Conservation (phyloP, 2,113 vertebrate genomes). For the Tragelaphus buxtoni region DNA sequence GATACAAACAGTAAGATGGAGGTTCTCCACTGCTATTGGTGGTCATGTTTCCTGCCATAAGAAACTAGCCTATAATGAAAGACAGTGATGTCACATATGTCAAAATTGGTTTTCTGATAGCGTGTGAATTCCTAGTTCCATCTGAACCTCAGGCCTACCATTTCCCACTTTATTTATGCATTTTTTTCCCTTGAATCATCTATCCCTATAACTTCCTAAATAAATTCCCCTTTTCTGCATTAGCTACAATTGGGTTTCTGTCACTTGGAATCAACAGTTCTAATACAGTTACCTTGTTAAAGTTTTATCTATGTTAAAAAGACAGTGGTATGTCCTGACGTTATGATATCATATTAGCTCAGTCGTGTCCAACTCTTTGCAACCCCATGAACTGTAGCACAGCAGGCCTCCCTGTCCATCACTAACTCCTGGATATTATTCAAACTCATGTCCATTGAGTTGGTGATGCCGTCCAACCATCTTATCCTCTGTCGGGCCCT, state of each 20-base stretch:
- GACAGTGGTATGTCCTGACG: neutral
- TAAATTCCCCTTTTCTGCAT: neutral
- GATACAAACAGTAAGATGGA: neutral
- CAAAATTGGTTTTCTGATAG: neutral
- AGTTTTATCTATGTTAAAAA: neutral
- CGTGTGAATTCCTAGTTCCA: neutral
- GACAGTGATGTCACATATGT: neutral
- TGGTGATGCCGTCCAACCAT: neutral
- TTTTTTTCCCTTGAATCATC: neutral
- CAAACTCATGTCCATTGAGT: neutral
- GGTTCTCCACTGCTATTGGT: neutral
- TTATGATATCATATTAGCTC: neutral
- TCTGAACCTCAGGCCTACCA: neutral
- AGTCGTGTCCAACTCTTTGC: accelerated
- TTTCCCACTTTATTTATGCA: neutral
- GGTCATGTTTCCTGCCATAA: neutral
- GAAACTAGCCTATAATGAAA: neutral
- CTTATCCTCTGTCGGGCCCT: neutral
- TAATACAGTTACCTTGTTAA: neutral
- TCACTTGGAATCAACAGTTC: neutral
- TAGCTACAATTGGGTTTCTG: neutral
- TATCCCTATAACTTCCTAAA: neutral
- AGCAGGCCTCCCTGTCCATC: neutral
- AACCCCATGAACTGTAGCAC: neutral
- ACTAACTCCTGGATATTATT: neutral